Conservation (phyloP, 2,113 vertebrate species). For the Dendrocopos noguchii region DNA sequence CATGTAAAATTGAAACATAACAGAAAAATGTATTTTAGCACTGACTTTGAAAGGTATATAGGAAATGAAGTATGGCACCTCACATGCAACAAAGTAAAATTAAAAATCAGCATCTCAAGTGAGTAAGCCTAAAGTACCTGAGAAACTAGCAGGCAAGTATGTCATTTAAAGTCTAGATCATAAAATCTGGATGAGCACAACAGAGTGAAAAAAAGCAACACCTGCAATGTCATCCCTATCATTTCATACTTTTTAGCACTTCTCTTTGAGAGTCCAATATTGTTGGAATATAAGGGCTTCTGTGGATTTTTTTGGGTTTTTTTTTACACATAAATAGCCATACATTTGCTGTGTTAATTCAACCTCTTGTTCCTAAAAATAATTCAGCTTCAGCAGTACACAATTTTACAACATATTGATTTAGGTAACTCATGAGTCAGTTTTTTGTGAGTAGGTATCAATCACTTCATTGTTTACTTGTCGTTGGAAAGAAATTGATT, state of each 20-base stretch:
- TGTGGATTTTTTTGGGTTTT: not conserved
- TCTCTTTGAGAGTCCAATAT: not conserved
- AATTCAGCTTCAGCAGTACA: slow-evolving; percentile 37
- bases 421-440: slow-evolving; percentile 45
- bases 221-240: not conserved
- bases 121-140: not conserved
- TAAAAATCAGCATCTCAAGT: not conserved
- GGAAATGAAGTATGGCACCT: not conserved
- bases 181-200: not conserved
- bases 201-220: not conserved
- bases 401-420: slow-evolving; percentile 67
- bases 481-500: slow-evolving; percentile 72
- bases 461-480: slow-evolving; percentile 76
- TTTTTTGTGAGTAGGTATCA: slow-evolving; percentile 72
- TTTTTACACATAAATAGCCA: not conserved
- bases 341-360: not conserved
- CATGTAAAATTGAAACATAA: not conserved
- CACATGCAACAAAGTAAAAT: not conserved
- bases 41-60: not conserved
- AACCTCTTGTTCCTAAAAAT: slow-evolving; percentile 48
- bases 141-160: not conserved
- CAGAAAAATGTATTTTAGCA: not conserved
- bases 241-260: not conserved
- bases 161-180: not conserved
- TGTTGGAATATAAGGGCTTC: not conserved